phyloP scores from a whole-genome alignment of 2,888 invertebrate genomes.

The Cheilosia vulpina region DNA sequence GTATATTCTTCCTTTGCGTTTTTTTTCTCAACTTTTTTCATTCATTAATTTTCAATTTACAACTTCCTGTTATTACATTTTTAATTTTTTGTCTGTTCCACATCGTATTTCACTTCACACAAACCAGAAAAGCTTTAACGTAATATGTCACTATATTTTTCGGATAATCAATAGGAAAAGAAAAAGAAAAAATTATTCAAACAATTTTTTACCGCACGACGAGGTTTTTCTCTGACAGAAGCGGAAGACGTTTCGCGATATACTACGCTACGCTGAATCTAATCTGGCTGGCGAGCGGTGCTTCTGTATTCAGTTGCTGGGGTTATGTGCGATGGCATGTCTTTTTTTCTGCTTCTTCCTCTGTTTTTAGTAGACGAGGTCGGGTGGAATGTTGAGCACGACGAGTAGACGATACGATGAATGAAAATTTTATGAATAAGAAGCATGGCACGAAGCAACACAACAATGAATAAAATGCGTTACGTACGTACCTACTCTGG shows the following conservation, averaged over 20 bases:
- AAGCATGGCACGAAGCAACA: conserved; percentile 29
- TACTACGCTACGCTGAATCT: conserved; percentile 49
- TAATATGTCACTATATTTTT: conserved; percentile 28
- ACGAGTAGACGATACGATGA: conserved; percentile 49
- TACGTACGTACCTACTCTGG: conserved; percentile 40
- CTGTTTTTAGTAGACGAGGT: conserved; percentile 22
- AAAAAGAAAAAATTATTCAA: not conserved
- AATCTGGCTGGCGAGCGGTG: conserved; percentile 31
- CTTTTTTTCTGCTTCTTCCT: not conserved
- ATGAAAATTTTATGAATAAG: conserved; percentile 62
- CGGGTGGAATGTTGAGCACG: conserved; percentile 35
- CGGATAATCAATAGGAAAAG: not conserved
- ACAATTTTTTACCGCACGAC: conserved; percentile 24
- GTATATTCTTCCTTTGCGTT: conserved; percentile 34
- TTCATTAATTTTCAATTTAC: conserved; percentile 44
- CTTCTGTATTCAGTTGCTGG: conserved; percentile 31
- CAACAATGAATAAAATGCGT: conserved; percentile 31
- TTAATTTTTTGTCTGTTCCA: not conserved
- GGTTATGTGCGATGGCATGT: conserved; percentile 32
- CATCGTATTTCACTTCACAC: conserved; percentile 2
- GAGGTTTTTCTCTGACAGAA: conserved; percentile 23
- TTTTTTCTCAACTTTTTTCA: conserved; percentile 28
- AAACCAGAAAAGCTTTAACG: not conserved
- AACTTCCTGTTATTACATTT: conserved; percentile 43
- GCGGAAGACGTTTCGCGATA: conserved; percentile 70